These are phyloP conservation scores for Andrena praecox DNA, from an alignment of 2,888 invertebrate species.

Conservation along the genomic window DNA sequence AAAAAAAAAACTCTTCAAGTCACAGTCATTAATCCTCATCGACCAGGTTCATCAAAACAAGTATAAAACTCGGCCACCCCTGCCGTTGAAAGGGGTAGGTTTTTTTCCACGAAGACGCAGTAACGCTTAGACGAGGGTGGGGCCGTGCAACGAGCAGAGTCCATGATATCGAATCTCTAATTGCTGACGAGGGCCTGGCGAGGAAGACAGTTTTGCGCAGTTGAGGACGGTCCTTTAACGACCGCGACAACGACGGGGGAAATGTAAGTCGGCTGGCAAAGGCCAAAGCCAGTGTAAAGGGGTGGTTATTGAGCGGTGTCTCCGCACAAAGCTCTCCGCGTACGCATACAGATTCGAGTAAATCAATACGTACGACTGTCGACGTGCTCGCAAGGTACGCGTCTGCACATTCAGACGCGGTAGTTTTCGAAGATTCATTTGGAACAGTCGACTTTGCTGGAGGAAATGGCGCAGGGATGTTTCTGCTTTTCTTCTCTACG, in stretches of 20 bases:
- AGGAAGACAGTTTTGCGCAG: slow-evolving; percentile 22
- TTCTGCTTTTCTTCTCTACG: no score
- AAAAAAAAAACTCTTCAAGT: no score
- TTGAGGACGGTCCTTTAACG: slow-evolving; percentile 55
- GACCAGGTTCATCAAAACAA: no score
- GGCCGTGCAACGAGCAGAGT: not conserved
- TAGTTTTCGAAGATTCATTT: slow-evolving; percentile 23
- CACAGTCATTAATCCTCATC: no score
- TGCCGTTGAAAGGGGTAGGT: not conserved
- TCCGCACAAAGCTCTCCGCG: slow-evolving; percentile 76
- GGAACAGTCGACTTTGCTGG: slow-evolving; percentile 3
- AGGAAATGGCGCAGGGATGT: no score
- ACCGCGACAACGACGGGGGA: slow-evolving; percentile 53
- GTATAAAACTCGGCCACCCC: no score
- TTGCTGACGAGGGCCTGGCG: slow-evolving; percentile 31
- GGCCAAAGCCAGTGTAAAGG: slow-evolving; percentile 75
- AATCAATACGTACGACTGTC: slow-evolving; percentile 62
- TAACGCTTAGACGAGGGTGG: not conserved
- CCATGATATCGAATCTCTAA: slow-evolving; percentile 4
- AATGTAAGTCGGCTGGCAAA: slow-evolving; percentile 74
- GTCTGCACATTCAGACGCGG: slow-evolving; percentile 40
- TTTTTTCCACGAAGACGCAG: not conserved
- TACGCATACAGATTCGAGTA: slow-evolving; percentile 60
- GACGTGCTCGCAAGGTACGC: slow-evolving; percentile 51
- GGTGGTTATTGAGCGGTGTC: slow-evolving; percentile 78